A percentile compares a stretch with the other conserved stretches of the same genome.
Conservation (phyloP, 2,888 invertebrate genomes). For the Ennomos quercinarius region DNA sequence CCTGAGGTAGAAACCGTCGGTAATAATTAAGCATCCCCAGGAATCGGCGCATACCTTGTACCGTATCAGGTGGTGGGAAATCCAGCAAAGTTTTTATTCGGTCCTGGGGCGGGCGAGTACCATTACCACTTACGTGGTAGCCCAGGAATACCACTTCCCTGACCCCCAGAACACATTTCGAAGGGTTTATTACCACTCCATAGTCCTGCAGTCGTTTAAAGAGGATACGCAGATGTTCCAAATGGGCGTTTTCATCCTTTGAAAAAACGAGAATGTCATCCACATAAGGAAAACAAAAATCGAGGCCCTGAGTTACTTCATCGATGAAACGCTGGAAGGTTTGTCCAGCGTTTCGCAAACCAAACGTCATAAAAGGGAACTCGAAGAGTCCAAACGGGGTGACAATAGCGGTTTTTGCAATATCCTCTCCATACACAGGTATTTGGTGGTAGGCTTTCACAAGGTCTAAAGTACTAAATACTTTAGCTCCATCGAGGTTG, state of each 20-base stretch:
- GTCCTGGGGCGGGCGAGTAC: too few relatives aligned
- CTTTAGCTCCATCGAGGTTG: too few relatives aligned
- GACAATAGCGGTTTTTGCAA: too few relatives aligned
- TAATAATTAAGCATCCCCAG: constrained; percentile 11
- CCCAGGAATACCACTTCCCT: constrained; percentile 9
- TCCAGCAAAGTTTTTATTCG: neutral
- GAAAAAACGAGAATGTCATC: constrained; percentile 49
- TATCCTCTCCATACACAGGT: too few relatives aligned
- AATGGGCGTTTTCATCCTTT: constrained; percentile 33
- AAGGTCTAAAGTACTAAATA: too few relatives aligned
- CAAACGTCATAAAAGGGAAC: too few relatives aligned
- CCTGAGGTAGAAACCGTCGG: constrained; percentile 1
- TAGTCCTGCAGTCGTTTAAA: constrained; percentile 26
- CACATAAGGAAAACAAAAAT: constrained; percentile 53
- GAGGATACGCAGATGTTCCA: constrained; percentile 17
- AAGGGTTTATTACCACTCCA: constrained; percentile 27
- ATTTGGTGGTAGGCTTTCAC: too few relatives aligned
- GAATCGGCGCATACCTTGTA: neutral
- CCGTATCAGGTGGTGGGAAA: constrained; percentile 2
- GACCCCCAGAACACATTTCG: constrained; percentile 22
- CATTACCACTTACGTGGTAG: neutral
- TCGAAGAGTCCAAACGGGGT: too few relatives aligned
- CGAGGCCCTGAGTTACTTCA: constrained; percentile 45
- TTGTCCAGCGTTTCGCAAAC: too few relatives aligned
- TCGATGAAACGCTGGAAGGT: constrained; percentile 38